phyloP scores from a whole-genome alignment of 2,888 invertebrate genomes.

The Quadriops clusia region DNA sequence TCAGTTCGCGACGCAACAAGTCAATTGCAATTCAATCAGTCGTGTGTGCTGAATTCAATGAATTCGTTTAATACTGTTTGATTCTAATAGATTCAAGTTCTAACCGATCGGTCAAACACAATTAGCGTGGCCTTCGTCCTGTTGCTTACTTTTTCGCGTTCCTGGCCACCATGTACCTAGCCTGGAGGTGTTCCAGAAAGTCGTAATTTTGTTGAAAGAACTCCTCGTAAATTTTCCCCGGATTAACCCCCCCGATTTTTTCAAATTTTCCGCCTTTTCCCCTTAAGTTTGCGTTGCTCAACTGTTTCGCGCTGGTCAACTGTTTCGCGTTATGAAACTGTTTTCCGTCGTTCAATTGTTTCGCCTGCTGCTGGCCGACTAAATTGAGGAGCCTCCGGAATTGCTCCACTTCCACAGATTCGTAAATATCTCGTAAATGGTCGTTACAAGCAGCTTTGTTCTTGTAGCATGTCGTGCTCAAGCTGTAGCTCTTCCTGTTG shows the following conservation, averaged over 20 bases:
- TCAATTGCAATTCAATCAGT: too few relatives aligned
- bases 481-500: slow-evolving; percentile 8
- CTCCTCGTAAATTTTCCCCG: slow-evolving; percentile 18
- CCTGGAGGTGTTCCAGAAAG: neutral
- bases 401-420: slow-evolving; percentile 48
- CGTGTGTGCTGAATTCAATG: too few relatives aligned
- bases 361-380: slow-evolving; percentile 39
- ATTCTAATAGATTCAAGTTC: too few relatives aligned
- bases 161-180: too few relatives aligned
- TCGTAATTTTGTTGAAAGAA: slow-evolving; percentile 12
- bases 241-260: slow-evolving; percentile 13
- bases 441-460: slow-evolving; percentile 22
- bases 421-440: slow-evolving; percentile 42
- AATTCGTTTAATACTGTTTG: too few relatives aligned
- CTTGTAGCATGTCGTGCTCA: slow-evolving; percentile 25
- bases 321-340: too few relatives aligned
- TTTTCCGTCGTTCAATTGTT: slow-evolving; percentile 28
- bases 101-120: too few relatives aligned
- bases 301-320: too few relatives aligned
- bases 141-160: neutral
- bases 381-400: slow-evolving; percentile 51
- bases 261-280: too few relatives aligned
- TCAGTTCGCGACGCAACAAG: too few relatives aligned
- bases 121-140: neutral
- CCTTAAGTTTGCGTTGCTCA: too few relatives aligned